A percentile compares a stretch with the other conserved stretches of the same genome.
phyloP scores from a whole-genome alignment of 2,888 invertebrate genomes.

The Eupithecia centaureata region DNA sequence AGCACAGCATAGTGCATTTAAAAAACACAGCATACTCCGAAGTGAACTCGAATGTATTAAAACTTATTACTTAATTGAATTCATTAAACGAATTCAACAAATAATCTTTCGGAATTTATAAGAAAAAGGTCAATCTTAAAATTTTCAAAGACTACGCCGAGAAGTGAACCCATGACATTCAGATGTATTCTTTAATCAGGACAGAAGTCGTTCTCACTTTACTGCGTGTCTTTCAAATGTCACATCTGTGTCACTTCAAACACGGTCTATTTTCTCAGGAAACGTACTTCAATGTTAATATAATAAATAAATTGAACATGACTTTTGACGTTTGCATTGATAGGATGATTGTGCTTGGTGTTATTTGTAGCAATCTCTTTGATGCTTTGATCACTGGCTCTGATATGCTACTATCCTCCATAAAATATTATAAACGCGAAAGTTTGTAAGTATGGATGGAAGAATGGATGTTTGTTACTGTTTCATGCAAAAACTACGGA shows the following conservation, averaged over 20 bases:
- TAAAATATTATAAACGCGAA: too few species aligned
- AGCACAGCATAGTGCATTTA: neutral
- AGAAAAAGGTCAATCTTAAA: neutral
- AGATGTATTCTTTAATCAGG: conserved; percentile 3
- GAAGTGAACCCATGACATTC: neutral
- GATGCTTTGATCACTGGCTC: too few species aligned
- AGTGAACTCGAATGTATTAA: neutral
- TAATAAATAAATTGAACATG: conserved; percentile 20
- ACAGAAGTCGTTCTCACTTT: conserved; percentile 12
- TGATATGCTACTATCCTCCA: too few species aligned
- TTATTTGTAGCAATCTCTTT: neutral
- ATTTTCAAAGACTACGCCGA: neutral
- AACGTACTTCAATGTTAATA: conserved; percentile 24
- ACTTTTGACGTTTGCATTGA: conserved; percentile 26
- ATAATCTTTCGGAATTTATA: neutral
- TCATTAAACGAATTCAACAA: too few species aligned
- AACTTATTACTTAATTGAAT: too few species aligned
- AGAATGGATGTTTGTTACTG: too few species aligned
- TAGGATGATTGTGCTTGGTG: neutral
- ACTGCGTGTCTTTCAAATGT: conserved; percentile 40
- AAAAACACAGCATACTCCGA: neutral
- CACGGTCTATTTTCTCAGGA: conserved; percentile 24
- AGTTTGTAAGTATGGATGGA: too few species aligned
- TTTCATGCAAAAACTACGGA: too few species aligned
- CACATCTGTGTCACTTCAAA: conserved; percentile 39